Percentiles rank a stretch among this genome's conserved stretches.
Conservation (phyloP, 2,888 invertebrate genomes). For the Metacarcinus magister region DNA sequence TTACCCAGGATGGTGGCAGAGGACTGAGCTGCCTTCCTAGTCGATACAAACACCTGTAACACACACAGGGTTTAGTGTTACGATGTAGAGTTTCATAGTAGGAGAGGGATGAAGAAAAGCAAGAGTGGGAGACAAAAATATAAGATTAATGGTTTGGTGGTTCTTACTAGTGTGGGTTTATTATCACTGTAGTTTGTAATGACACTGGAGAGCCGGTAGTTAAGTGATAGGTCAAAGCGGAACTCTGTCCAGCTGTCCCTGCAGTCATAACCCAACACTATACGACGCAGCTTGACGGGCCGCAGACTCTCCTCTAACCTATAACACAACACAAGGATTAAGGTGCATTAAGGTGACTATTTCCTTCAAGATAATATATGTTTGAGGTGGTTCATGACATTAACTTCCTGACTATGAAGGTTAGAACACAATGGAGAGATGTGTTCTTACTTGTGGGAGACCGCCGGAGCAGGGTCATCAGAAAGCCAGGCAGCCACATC, state of each 20-base stretch:
- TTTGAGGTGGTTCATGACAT: neutral
- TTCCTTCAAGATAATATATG: neutral
- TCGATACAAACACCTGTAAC: constrained; percentile 90
- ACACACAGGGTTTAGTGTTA: neutral
- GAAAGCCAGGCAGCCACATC: constrained; percentile 91
- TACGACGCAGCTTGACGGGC: constrained; percentile 90
- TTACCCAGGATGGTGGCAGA: constrained; percentile 88
- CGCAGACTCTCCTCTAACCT: constrained; percentile 90
- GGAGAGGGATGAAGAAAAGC: neutral
- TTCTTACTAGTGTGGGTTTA: constrained; percentile 88
- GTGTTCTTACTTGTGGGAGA: constrained; percentile 84
- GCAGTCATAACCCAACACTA: constrained; percentile 90
- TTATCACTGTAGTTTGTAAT: constrained; percentile 89
- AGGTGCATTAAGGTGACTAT: neutral
- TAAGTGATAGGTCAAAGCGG: constrained; percentile 91
- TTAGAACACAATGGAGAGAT: neutral
- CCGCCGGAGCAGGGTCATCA: constrained; percentile 84
- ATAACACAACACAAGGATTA: constrained; percentile 77
- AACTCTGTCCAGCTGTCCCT: constrained; percentile 87
- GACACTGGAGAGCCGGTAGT: constrained; percentile 89
- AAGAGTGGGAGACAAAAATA: neutral
- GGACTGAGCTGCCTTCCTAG: constrained; percentile 90
- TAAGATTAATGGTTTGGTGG: neutral
- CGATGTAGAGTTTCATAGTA: neutral
- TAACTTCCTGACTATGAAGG: too few species aligned